These are phyloP conservation scores for Lethenteron reissneri DNA, from an alignment of 2,113 vertebrate species.

Conservation along the genomic window DNA sequence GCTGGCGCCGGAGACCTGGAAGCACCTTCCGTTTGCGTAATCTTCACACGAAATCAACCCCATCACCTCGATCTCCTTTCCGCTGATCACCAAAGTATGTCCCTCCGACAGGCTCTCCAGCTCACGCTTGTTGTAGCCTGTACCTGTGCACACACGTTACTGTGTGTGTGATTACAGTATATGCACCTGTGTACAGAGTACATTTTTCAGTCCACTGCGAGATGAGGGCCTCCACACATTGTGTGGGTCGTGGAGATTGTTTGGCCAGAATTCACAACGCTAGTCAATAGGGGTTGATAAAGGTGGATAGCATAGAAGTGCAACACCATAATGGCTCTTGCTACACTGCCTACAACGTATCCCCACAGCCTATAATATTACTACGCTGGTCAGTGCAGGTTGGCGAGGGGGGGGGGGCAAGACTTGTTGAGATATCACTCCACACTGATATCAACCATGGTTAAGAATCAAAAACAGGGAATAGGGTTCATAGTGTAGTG, in stretches of 20 bases:
- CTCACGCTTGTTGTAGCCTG: conserved; percentile 58
- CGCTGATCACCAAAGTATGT: conserved; percentile 52
- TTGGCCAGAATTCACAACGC: background rate
- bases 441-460: no score
- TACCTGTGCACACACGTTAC: conserved; percentile 24
- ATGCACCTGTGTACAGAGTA: background rate
- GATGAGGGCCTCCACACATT: background rate
- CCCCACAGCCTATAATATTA: background rate
- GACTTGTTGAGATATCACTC: no score
- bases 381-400: no score
- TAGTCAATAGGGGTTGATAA: background rate
- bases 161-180: background rate
- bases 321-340: background rate
- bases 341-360: background rate
- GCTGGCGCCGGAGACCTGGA: conserved; percentile 22
- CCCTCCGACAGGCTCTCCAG: conserved; percentile 52
- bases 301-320: background rate
- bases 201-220: background rate
- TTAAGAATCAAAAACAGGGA: no score
- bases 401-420: no score
- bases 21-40: conserved; percentile 61
- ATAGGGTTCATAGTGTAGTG: no score
- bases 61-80: conserved; percentile 85
- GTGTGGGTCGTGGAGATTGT: background rate
- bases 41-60: conserved; percentile 45